These are phyloP conservation scores for Acanthurus lineatus DNA, from an alignment of 2,797 vertebrate species.

Conservation along the genomic window DNA sequence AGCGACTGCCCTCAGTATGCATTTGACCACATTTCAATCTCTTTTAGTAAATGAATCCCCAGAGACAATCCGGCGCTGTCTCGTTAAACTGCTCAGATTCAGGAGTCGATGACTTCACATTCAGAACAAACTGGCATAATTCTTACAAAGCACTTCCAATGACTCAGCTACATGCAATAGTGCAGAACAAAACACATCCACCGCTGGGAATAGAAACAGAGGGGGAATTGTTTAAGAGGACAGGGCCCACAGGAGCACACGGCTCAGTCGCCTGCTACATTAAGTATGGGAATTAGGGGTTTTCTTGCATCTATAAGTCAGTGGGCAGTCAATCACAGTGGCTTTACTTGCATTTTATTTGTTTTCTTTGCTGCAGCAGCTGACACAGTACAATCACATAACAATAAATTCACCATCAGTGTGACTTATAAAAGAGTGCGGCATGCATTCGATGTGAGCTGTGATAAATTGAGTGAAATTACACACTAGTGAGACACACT, in stretches of 20 bases:
- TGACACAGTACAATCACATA: not conserved
- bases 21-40: slow-evolving; percentile 86
- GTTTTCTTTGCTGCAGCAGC: slow-evolving; percentile 21
- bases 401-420: slow-evolving; percentile 25
- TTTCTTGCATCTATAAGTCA: slow-evolving; percentile 48
- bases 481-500: slow-evolving; percentile 69
- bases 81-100: slow-evolving; percentile 71
- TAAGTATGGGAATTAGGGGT: slow-evolving; percentile 54
- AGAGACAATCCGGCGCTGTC: slow-evolving; percentile 73
- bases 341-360: slow-evolving; percentile 39
- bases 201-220: slow-evolving; percentile 66
- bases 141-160: slow-evolving; percentile 48
- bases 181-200: slow-evolving; percentile 72
- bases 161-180: slow-evolving; percentile 62
- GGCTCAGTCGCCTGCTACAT: slow-evolving; percentile 49
- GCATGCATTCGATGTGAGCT: slow-evolving; percentile 46
- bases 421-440: slow-evolving; percentile 27
- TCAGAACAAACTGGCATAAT: slow-evolving; percentile 38
- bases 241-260: slow-evolving; percentile 62
- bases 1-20: slow-evolving; percentile 72
- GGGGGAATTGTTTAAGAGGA: slow-evolving; percentile 72
- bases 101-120: slow-evolving; percentile 58
- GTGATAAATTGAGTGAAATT: slow-evolving; percentile 78
- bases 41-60: slow-evolving; percentile 78
- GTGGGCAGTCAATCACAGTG: slow-evolving; percentile 36